A percentile compares a stretch with the other conserved stretches of the same genome.
These are phyloP conservation scores for Stratiomys singularior DNA, from an alignment of 2,888 invertebrate species.

Conservation along the genomic window DNA sequence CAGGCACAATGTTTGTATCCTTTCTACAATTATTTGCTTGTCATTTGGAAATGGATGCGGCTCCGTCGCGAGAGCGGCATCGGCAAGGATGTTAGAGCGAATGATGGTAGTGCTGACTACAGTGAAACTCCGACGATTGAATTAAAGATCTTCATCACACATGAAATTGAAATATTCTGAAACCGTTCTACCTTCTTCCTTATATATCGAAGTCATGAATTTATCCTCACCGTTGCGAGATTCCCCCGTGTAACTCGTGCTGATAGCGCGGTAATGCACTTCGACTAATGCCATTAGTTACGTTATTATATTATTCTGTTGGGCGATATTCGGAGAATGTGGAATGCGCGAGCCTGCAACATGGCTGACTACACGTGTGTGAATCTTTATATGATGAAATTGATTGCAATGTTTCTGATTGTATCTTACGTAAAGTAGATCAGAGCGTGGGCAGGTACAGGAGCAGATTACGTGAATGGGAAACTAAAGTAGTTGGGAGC, in stretches of 20 bases:
- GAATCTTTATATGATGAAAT: background rate
- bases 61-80: background rate
- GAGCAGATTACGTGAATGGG: slow-evolving; percentile 33
- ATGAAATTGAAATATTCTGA: background rate
- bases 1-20: no score
- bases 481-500: background rate
- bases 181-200: background rate
- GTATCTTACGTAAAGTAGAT: slow-evolving; percentile 24
- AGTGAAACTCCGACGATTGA: background rate
- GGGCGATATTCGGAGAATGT: no score
- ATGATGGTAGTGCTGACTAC: background rate
- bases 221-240: background rate
- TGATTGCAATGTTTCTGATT: slow-evolving; percentile 20
- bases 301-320: slow-evolving; percentile 14
- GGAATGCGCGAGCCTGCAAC: background rate
- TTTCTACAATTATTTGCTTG: no score
- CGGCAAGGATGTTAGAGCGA: background rate
- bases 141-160: background rate
- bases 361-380: background rate
- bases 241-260: background rate
- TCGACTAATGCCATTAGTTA: slow-evolving; percentile 18
- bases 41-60: no score
- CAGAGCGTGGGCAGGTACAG: background rate
- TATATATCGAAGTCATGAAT: background rate
- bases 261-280: slow-evolving; percentile 19